Base-by-base conservation (phyloP, 2,888 invertebrate species). In the Leptodirus hochenwartii region DNA sequence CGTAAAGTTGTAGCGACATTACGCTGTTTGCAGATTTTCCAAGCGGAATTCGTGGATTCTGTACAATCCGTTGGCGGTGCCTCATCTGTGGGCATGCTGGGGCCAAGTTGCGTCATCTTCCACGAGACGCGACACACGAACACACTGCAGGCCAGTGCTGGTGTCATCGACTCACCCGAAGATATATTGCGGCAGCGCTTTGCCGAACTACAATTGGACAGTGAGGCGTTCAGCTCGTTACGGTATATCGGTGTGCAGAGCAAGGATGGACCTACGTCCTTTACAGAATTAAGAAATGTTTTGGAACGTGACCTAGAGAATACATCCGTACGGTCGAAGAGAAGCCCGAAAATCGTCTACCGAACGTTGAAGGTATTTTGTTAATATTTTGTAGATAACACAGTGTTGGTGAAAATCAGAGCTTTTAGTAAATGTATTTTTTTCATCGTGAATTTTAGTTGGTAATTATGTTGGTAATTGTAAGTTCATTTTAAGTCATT, bases 51-150 rank as follows among this genome's bases (percentile, higher is more conserved):
- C n/a, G n/a, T n/a, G n/a, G n/a, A n/a, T n/a, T n/a, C n/a, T n/a
- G n/a, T n/a, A n/a, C n/a, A n/a, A n/a, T n/a, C n/a, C n/a, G n/a
- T n/a, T n/a, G n/a, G n/a, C n/a, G n/a, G n/a, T n/a, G n/a, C n/a
- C n/a, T n/a, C n/a, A n/a, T n/a, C n/a, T n/a, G n/a, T 62, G 5
- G 64, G 64, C 32, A 59, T 64, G 14, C 52, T 74, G 33, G 80
- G 80, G 12, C 82, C 82, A 22, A 68, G 73, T 37, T 66, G 81
- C 15, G 64, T 81, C 32, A 67, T 84, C 37, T 79, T 80, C 53
- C 82, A 84, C 48, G 81, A 82, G 53, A 80, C 81, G 2, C 58
- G 62, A 28, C 66, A 78, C 44, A 81, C 80, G 9, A 64, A 66
- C 41, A 67, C 72, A 5, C 52, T 79, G 31, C 58, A 61, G 37